Conservation (phyloP, 2,888 invertebrate genomes). For the Neoascia interrupta region DNA sequence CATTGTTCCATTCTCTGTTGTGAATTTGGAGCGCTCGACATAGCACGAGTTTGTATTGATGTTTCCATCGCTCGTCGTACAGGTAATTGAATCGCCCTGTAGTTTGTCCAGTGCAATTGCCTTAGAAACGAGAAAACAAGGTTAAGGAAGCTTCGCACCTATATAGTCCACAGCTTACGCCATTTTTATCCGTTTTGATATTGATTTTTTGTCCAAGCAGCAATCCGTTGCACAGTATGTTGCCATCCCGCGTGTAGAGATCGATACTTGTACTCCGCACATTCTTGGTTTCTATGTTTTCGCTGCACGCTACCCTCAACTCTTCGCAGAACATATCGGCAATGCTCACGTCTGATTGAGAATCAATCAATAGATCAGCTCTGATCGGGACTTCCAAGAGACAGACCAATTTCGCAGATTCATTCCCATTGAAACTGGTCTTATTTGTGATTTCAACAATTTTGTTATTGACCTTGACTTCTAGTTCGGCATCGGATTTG, state of each 20-base stretch:
- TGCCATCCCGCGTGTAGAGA: slow-evolving; percentile 73
- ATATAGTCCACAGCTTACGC: slow-evolving; percentile 71
- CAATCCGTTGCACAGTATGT: slow-evolving; percentile 75
- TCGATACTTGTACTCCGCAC: slow-evolving; percentile 73
- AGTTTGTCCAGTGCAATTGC: slow-evolving; percentile 76
- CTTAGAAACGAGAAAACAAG: slow-evolving; percentile 65
- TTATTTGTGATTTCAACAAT: slow-evolving; percentile 47
- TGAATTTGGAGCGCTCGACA: slow-evolving; percentile 76
- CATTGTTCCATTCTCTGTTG: slow-evolving; percentile 75
- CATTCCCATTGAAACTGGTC: slow-evolving; percentile 2
- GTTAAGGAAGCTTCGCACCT: background rate
- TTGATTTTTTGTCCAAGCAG: slow-evolving; percentile 74
- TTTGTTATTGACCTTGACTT: slow-evolving; percentile 52
- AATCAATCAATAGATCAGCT: slow-evolving; percentile 73
- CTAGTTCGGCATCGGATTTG: slow-evolving; percentile 24
- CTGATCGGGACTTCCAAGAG: slow-evolving; percentile 75
- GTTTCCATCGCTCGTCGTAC: slow-evolving; percentile 74
- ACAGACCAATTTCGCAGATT: slow-evolving; percentile 43
- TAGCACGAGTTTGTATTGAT: slow-evolving; percentile 77
- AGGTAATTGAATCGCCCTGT: slow-evolving; percentile 75
- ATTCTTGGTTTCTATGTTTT: slow-evolving; percentile 74
- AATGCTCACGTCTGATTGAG: slow-evolving; percentile 72
- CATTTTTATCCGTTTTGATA: slow-evolving; percentile 72
- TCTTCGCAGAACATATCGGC: slow-evolving; percentile 74
- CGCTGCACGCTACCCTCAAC: slow-evolving; percentile 71